A percentile compares a stretch with the other conserved stretches of the same genome.
Conservation (phyloP, 2,888 invertebrate species). For the Plutella xylostella region DNA sequence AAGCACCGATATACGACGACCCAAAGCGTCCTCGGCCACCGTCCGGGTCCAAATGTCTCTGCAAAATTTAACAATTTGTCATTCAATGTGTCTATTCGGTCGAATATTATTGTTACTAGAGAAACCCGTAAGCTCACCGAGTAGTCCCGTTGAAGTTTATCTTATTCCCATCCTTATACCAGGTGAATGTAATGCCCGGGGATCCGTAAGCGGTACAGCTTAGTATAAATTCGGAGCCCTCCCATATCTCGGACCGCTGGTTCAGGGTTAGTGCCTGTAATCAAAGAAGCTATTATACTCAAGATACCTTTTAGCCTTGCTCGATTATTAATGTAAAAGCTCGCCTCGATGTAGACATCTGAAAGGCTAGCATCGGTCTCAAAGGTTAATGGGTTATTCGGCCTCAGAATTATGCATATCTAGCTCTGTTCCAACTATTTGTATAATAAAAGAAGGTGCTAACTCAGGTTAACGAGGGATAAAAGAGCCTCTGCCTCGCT, state of each 20-base stretch:
- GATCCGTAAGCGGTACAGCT: conserved; percentile 85
- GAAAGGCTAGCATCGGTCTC: no score
- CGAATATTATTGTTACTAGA: not conserved
- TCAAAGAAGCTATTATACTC: no score
- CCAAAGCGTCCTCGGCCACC: conserved; percentile 63
- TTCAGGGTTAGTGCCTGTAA: conserved; percentile 46
- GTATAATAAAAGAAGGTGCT: conserved; percentile 27
- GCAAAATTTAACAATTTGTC: no score
- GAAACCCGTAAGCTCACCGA: conserved; percentile 50
- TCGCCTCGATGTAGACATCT: no score
- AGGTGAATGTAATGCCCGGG: conserved; percentile 78
- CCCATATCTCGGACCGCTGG: conserved; percentile 69
- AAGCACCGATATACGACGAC: conserved; percentile 73
- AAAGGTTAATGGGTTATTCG: no score
- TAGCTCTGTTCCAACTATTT: no score
- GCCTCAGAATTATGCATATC: no score
- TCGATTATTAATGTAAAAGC: no score
- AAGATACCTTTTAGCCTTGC: no score
- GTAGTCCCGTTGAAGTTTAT: conserved; percentile 81
- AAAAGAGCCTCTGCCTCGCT: no score
- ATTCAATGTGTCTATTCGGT: no score
- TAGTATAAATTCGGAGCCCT: conserved; percentile 81
- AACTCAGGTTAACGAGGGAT: conserved; percentile 29
- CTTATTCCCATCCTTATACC: conserved; percentile 84
- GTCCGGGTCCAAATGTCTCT: conserved; percentile 78